Base-by-base conservation (phyloP, 2,888 invertebrate species). In the Noctua fimbriata region DNA sequence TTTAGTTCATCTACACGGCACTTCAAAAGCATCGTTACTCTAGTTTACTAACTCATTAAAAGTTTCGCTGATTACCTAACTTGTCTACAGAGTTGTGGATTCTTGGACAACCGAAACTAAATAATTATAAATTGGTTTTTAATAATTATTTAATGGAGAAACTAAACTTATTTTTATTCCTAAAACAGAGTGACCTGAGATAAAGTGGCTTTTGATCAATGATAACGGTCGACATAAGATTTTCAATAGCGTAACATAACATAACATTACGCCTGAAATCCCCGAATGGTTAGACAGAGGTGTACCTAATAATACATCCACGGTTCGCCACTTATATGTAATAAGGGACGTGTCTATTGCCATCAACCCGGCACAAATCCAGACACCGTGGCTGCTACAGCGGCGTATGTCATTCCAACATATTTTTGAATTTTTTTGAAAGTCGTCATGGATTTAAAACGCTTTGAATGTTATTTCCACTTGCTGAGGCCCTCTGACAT, bases 41-140 rank as follows among this genome's bases (percentile, higher is more conserved):
- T 65, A 84, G 82, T 74, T 79, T 32, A 41, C 36, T 14, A 83
- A 81, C 63, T 82, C 66, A 73, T 83, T 82, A 78, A 77, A 82
- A 73, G 55, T 83, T 79, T 41, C 9, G 24, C 16, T 69, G 65
- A 72, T 79, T 75, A 79, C 18, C 36, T 36, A 60, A 69, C 67
- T 69, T 69, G 41, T 28, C 18, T 16, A 49, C 16, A 41, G 41
- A 58, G n/a, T 49, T 49, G 9, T 32, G 49, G 32, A 24, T n/a
- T n/a, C 21, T 32, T 80, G 49, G n/a, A 44, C 12, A 52, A 69
- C 16, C 32, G 1, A 65, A 70, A 80, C 12, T 32, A 66, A 55
- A 14, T 55, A 24, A 36, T 14, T 21, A n/a, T 44, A 32, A 66
- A 41, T 41, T 14, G 16, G 28, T 18, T 7, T 36, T 24, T 36